Conservation (phyloP, 2,113 vertebrate genomes). For the Notarius quadriscutis region DNA sequence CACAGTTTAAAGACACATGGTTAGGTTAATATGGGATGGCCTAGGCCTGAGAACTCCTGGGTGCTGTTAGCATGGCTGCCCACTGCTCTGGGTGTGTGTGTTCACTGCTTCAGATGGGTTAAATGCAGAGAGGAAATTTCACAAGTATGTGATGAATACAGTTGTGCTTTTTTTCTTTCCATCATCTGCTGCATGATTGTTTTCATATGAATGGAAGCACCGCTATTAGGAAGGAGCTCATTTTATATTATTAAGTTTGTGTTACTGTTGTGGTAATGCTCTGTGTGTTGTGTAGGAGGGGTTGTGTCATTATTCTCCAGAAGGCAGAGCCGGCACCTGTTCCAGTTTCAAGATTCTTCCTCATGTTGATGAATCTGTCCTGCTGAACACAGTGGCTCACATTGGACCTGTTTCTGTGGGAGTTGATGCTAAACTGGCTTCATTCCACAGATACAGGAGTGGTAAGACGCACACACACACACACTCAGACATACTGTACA, state of each 20-base stretch:
- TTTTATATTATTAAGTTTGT: neutral
- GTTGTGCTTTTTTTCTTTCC: too few species aligned
- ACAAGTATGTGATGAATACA: too few species aligned
- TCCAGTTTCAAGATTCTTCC: conserved; percentile 60
- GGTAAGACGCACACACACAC: conserved; percentile 59
- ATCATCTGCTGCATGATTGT: too few species aligned
- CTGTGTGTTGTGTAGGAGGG: conserved; percentile 58
- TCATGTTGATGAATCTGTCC: conserved; percentile 53
- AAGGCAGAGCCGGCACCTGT: conserved; percentile 64
- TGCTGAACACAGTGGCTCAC: conserved; percentile 60
- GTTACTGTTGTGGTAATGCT: neutral
- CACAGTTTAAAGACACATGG: too few species aligned
- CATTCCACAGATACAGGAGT: conserved; percentile 70
- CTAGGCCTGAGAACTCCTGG: too few species aligned
- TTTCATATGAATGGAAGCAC: too few species aligned
- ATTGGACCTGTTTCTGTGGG: conserved; percentile 69
- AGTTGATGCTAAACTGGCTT: conserved; percentile 63
- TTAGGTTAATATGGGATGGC: too few species aligned
- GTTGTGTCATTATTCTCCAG: conserved; percentile 62
- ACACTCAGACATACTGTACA: neutral
- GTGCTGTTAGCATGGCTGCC: too few species aligned
- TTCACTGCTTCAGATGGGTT: too few species aligned
- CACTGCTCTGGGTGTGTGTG: too few species aligned
- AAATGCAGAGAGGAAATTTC: too few species aligned
- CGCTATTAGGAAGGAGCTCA: too few species aligned